Conservation (phyloP, 53 echinoderm and acorn worm genomes). For the Holothuria leucospilota region DNA sequence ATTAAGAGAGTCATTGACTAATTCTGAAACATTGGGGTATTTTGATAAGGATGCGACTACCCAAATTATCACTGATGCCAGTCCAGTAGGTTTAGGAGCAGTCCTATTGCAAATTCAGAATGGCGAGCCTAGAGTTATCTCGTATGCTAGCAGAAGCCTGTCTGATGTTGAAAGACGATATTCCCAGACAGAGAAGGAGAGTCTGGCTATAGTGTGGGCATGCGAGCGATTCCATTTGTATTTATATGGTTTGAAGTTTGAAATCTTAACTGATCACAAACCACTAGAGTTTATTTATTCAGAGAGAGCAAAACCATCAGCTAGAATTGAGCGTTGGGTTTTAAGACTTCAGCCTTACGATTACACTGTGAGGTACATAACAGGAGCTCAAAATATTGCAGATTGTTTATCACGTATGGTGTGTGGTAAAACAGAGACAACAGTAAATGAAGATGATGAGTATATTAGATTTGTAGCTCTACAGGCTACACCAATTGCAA, state of each 20-base stretch:
- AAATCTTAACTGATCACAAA: slow-evolving; percentile 60
- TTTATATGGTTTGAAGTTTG: slow-evolving; percentile 48
- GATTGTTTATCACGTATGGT: slow-evolving; percentile 19
- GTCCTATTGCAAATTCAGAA: slow-evolving; percentile 50
- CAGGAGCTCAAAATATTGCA: slow-evolving; percentile 17
- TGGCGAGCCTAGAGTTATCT: slow-evolving; percentile 43
- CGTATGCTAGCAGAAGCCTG: slow-evolving; percentile 42
- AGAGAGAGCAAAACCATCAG: slow-evolving; percentile 23
- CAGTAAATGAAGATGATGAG: slow-evolving; percentile 8
- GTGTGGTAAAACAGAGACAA: not conserved
- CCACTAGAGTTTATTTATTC: slow-evolving; percentile 65
- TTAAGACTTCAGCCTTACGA: slow-evolving; percentile 26
- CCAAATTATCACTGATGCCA: slow-evolving; percentile 66
- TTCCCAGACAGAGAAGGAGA: slow-evolving; percentile 34
- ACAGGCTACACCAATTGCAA: slow-evolving; percentile 42
- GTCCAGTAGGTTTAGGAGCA: slow-evolving; percentile 56
- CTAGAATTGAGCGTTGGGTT: slow-evolving; percentile 14
- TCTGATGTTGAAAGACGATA: slow-evolving; percentile 4
- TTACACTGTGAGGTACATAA: slow-evolving; percentile 19
- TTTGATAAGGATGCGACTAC: slow-evolving; percentile 49
- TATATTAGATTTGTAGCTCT: slow-evolving; percentile 60
- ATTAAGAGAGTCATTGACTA: slow-evolving; percentile 41
- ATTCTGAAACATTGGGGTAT: slow-evolving; percentile 52
- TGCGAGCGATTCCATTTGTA: slow-evolving; percentile 65
- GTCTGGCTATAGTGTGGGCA: slow-evolving; percentile 60